Percentiles rank a stretch among this genome's conserved stretches.
phyloP scores from a whole-genome alignment of 2,888 invertebrate genomes.

The Eremobia ochroleuca region DNA sequence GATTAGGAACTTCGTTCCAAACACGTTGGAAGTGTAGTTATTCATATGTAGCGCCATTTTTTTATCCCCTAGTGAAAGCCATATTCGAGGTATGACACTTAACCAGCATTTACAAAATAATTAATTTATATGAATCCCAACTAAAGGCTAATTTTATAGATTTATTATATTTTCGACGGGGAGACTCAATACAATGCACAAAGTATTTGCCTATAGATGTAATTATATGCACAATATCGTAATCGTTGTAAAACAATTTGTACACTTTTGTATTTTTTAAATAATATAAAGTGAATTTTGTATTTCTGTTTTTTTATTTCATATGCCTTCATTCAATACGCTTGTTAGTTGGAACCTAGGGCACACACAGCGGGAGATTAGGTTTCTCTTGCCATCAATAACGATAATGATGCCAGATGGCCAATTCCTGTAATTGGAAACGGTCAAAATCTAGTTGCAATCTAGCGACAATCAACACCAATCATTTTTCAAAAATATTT shows the following conservation, averaged over 20 bases:
- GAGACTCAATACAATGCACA: constrained; percentile 69
- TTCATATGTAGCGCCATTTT: background rate
- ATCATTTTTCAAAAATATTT: too few species aligned
- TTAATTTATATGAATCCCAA: constrained; percentile 24
- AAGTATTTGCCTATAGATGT: constrained; percentile 72
- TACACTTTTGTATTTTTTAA: constrained; percentile 88
- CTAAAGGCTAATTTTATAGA: constrained; percentile 32
- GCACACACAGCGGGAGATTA: background rate
- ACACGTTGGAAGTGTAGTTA: background rate
- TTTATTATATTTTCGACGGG: constrained; percentile 33
- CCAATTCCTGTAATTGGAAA: too few species aligned
- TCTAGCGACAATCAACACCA: too few species aligned
- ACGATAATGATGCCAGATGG: too few species aligned
- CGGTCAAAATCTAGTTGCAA: too few species aligned
- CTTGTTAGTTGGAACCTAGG: background rate
- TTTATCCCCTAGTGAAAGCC: background rate
- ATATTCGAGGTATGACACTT: background rate
- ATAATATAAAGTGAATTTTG: constrained; percentile 83
- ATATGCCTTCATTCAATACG: too few species aligned
- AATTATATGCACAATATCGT: constrained; percentile 79
- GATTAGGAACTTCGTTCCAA: background rate
- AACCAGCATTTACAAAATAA: constrained; percentile 16
- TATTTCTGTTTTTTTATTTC: constrained; percentile 58
- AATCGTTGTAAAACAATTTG: constrained; percentile 80
- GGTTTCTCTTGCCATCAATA: too few species aligned